These are phyloP conservation scores for Halocynthia roretzi DNA, from an alignment of 23 tunicate genomes.

Conservation along the genomic window DNA sequence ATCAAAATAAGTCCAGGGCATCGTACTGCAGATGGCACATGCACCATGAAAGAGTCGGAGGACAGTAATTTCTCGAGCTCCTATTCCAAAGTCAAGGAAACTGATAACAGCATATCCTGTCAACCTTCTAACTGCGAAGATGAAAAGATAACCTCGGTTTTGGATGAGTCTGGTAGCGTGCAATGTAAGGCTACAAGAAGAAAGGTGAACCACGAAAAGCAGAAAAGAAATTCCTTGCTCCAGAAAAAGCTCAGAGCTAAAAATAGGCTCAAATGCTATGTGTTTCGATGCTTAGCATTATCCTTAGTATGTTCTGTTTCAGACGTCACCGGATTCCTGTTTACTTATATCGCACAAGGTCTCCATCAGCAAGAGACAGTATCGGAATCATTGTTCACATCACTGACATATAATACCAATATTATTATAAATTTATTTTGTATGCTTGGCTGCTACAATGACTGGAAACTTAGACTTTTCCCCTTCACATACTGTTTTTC, in stretches of 20 bases:
- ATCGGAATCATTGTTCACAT: conserved; percentile 19
- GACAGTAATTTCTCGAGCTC: no score
- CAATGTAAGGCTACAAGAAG: background rate
- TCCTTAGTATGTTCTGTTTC: conserved; percentile 23
- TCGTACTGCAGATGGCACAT: no score
- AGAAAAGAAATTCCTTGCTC: no score
- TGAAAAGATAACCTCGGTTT: background rate
- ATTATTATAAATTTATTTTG: conserved; percentile 17
- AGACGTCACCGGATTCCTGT: background rate
- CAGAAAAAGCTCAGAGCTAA: background rate
- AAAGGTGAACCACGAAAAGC: no score
- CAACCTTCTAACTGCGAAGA: no score
- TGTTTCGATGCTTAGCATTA: conserved; percentile 10
- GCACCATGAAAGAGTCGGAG: no score
- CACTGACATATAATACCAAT: conserved; percentile 20
- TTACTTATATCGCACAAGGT: conserved; percentile 8
- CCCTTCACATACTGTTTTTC: background rate
- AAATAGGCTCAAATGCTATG: background rate
- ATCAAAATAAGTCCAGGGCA: background rate
- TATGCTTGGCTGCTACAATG: conserved; percentile 22
- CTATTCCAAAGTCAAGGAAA: no score
- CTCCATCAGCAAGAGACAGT: conserved; percentile 10
- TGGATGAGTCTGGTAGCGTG: background rate
- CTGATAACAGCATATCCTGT: no score
- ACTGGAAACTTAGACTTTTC: conserved; percentile 16